Conservation (phyloP, 2,888 invertebrate species). For the Tachina lurida region DNA sequence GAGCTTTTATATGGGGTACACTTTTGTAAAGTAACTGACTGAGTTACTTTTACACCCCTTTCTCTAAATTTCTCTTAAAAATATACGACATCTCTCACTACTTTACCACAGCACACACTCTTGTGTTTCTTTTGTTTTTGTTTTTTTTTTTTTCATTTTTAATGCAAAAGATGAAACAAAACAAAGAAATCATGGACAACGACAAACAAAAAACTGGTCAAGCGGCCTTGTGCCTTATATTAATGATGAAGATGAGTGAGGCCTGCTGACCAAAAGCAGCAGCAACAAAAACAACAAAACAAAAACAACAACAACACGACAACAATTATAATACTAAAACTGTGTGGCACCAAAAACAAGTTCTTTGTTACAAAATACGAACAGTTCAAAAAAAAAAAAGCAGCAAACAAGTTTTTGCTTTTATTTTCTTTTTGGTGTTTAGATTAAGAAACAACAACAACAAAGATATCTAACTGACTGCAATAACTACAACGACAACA, state of each 20-base stretch:
- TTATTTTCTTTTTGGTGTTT: constrained; percentile 33
- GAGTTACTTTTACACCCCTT: constrained; percentile 54
- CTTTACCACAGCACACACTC: background rate
- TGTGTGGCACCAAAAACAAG: constrained; percentile 48
- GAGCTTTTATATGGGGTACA: constrained; percentile 51
- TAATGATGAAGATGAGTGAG: constrained; percentile 52
- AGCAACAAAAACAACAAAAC: constrained; percentile 29
- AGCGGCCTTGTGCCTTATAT: constrained; percentile 69
- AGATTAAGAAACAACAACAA: constrained; percentile 19
- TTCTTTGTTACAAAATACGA: constrained; percentile 43
- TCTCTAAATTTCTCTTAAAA: constrained; percentile 14
- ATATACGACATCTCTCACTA: constrained; percentile 4
- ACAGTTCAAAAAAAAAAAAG: constrained; percentile 3
- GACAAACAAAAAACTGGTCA: constrained; percentile 59
- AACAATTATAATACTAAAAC: background rate
- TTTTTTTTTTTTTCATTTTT: background rate
- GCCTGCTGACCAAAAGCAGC: constrained; percentile 53
- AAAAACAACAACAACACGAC: constrained; percentile 37
- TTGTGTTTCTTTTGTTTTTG: background rate
- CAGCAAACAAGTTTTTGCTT: constrained; percentile 56
- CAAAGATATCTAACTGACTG: background rate
- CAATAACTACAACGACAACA: constrained; percentile 27
- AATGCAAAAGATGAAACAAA: constrained; percentile 45
- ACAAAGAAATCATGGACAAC: constrained; percentile 36
- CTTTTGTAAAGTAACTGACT: constrained; percentile 26